Evolutionary conservation across 2,888 invertebrate species (phyloP).

Genomic region (Lasioglossum lativentre): DNA sequence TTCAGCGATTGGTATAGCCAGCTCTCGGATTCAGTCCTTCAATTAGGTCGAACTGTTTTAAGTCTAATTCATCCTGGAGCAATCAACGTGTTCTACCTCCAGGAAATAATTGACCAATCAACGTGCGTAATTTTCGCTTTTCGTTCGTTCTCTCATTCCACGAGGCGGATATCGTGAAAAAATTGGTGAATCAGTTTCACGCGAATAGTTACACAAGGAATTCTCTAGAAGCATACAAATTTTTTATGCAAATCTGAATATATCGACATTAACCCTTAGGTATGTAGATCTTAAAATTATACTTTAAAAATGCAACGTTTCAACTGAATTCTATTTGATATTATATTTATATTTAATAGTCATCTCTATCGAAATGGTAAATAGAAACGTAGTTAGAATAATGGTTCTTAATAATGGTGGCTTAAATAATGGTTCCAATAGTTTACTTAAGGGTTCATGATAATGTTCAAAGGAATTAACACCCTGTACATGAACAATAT

Average conservation of each 20-base stretch:
- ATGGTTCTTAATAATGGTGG: too few relatives aligned
- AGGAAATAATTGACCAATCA: neutral
- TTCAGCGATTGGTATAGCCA: neutral
- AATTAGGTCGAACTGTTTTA: neutral
- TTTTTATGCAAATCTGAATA: neutral
- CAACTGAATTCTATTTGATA: too few relatives aligned
- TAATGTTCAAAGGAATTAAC: too few relatives aligned
- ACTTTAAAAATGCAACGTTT: too few relatives aligned
- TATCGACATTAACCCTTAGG: neutral
- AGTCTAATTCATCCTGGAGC: conserved; percentile 4
- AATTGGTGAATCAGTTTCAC: neutral
- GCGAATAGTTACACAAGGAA: neutral
- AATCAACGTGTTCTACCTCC: neutral
- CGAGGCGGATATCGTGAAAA: neutral
- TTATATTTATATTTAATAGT: too few relatives aligned
- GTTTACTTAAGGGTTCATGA: too few relatives aligned
- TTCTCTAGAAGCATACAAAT: neutral
- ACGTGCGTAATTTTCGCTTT: conserved; percentile 1
- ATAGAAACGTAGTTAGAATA: too few relatives aligned
- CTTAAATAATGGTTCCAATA: too few relatives aligned
- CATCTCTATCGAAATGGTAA: too few relatives aligned
- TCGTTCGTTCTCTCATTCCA: neutral
- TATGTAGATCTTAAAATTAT: too few relatives aligned
- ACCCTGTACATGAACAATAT: too few relatives aligned
- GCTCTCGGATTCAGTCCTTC: neutral